Percentiles rank a stretch among this genome's conserved stretches.
phyloP scores from a whole-genome alignment of 2,888 invertebrate genomes.

The Leptinotarsa peninsularis region DNA sequence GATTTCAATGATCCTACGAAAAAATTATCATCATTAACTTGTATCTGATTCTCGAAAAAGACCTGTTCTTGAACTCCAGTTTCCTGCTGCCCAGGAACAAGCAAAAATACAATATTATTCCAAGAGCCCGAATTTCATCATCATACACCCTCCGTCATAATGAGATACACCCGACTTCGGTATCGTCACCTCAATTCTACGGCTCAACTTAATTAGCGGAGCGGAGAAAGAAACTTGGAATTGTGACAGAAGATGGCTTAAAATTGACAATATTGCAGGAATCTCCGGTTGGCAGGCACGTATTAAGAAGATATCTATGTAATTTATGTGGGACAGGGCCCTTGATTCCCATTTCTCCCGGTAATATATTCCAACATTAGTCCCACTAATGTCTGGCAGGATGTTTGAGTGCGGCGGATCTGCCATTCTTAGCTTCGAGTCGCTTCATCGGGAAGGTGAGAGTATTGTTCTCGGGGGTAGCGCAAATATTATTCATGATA shows the following conservation, averaged over 20 bases:
- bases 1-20: no score
- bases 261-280: constrained; percentile 60
- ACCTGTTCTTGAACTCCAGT: background rate
- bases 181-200: constrained; percentile 15
- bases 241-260: constrained; percentile 53
- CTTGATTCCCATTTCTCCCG: constrained; percentile 54
- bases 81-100: constrained; percentile 19
- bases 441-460: constrained; percentile 15
- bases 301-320: constrained; percentile 65
- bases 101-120: background rate
- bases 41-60: background rate
- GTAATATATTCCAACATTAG: constrained; percentile 67
- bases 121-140: background rate
- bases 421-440: constrained; percentile 48
- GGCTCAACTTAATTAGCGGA: constrained; percentile 40
- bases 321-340: constrained; percentile 60
- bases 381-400: constrained; percentile 65
- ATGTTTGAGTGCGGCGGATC: constrained; percentile 63
- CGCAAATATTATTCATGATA: constrained; percentile 9
- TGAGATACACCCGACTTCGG: constrained; percentile 9
- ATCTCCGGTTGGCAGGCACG: constrained; percentile 62
- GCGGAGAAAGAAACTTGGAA: constrained; percentile 43
- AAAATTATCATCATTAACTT: background rate
- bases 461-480: constrained; percentile 23
- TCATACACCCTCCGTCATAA: constrained; percentile 12